Percentiles rank a stretch among this genome's conserved stretches.
These are phyloP conservation scores for Macaria notata DNA, from an alignment of 2,888 invertebrate genomes.

Conservation along the genomic window DNA sequence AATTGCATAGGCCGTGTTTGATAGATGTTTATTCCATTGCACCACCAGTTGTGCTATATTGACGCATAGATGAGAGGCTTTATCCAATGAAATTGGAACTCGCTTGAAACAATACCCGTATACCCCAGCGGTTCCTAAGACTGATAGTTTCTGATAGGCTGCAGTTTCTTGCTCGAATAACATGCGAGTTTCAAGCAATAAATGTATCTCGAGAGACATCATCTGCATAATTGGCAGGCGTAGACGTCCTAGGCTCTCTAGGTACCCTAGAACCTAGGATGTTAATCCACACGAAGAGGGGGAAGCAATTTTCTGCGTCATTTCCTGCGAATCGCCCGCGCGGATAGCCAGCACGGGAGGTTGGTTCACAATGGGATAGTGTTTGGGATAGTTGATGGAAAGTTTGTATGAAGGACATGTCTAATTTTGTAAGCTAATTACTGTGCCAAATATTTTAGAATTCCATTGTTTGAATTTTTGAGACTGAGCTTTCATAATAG, in stretches of 20 bases:
- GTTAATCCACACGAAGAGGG: conserved; percentile 74
- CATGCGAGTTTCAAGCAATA: conserved; percentile 45
- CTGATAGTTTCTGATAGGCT: conserved; percentile 1
- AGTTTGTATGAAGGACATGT: too few relatives aligned
- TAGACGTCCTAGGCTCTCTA: conserved; percentile 39
- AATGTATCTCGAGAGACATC: conserved; percentile 66
- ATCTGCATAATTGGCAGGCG: conserved; percentile 80
- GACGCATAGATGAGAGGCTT: too few relatives aligned
- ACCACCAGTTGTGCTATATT: too few relatives aligned
- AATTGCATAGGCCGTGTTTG: too few relatives aligned
- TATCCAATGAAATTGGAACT: too few relatives aligned
- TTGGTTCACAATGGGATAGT: background rate
- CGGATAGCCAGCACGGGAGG: conserved; percentile 43
- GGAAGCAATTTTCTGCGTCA: conserved; percentile 80
- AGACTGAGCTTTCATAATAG: too few relatives aligned
- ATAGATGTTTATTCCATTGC: too few relatives aligned
- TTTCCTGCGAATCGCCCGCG: conserved; percentile 73
- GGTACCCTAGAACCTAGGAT: conserved; percentile 76
- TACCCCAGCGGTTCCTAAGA: background rate
- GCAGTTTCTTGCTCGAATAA: conserved; percentile 10
- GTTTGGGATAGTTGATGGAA: background rate
- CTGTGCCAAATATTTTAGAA: too few relatives aligned
- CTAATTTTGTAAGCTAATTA: too few relatives aligned
- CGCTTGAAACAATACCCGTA: background rate
- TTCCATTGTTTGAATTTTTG: too few relatives aligned